Conservation (phyloP, 1,140 invertebrate genomes). For the Carposina sasakii region DNA sequence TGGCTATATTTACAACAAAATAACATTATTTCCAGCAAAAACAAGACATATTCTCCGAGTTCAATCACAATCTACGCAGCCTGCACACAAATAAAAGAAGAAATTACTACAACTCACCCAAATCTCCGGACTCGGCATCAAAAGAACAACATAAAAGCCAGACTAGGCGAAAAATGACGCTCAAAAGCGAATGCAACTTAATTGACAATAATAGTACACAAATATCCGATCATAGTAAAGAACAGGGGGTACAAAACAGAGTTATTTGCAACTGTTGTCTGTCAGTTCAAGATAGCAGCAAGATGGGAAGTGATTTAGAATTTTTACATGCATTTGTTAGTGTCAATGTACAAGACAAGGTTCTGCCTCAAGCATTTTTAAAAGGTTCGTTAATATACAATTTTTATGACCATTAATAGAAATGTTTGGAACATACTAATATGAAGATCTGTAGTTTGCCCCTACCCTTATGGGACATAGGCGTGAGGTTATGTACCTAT, state of each 20-base stretch:
- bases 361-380: constrained; percentile 47
- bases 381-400: too few relatives aligned
- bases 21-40: constrained; percentile 51
- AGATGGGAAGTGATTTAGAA: constrained; percentile 27
- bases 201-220: background rate
- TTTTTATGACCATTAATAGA: too few relatives aligned
- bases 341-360: constrained; percentile 49
- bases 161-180: constrained; percentile 1
- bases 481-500: too few relatives aligned
- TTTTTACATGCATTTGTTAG: constrained; percentile 59
- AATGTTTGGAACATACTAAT: too few relatives aligned
- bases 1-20: too few relatives aligned
- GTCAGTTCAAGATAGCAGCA: constrained; percentile 15
- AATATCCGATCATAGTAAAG: background rate
- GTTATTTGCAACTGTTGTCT: constrained; percentile 36
- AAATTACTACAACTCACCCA: constrained; percentile 32
- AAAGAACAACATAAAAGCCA: constrained; percentile 13
- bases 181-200: background rate
- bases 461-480: too few relatives aligned
- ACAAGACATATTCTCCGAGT: constrained; percentile 50
- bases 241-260: background rate
- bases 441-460: too few relatives aligned
- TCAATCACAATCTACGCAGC: constrained; percentile 30
- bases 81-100: constrained; percentile 25
- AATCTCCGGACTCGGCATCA: constrained; percentile 16